A percentile compares a stretch with the other conserved stretches of the same genome.
Conservation (phyloP, 2,888 invertebrate genomes). For the Chrysopilus asiliformis region DNA sequence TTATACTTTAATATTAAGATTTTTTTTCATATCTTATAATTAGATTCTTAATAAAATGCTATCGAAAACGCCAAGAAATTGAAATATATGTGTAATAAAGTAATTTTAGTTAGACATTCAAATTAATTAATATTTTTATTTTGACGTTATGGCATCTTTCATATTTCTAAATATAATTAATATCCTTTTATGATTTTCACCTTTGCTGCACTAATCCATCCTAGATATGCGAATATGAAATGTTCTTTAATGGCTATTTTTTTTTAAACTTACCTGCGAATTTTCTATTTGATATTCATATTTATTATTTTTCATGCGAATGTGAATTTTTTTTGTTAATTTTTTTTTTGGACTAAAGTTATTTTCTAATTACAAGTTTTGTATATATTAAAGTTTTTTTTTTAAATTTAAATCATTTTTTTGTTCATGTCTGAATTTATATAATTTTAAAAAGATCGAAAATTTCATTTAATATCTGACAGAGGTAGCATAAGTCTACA, state of each 20-base stretch:
- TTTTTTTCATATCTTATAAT: conserved; percentile 1
- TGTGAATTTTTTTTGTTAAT: background rate
- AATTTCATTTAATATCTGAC: background rate
- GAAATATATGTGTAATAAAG: background rate
- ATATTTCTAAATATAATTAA: conserved; percentile 2
- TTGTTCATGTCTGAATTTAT: background rate
- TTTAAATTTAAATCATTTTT: background rate
- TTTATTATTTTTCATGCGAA: background rate
- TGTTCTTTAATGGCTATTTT: conserved; percentile 11
- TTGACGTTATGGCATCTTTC: conserved; percentile 1
- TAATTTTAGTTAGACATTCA: conserved; percentile 1
- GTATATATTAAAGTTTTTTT: too few species aligned
- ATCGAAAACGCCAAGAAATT: background rate
- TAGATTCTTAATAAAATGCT: background rate
- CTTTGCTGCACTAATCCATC: conserved; percentile 6
- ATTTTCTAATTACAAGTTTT: background rate
- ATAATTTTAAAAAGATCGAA: background rate
- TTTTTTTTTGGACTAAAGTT: background rate
- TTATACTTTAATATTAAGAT: conserved; percentile 1
- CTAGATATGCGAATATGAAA: conserved; percentile 13
- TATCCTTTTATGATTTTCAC: conserved; percentile 5
- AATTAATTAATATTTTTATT: background rate
- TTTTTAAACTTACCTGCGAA: too few species aligned
- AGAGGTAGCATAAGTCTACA: conserved; percentile 1
- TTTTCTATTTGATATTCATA: too few species aligned